A percentile compares a stretch with the other conserved stretches of the same genome.
Conservation (phyloP, 1,140 invertebrate species). For the Galleria mellonella region DNA sequence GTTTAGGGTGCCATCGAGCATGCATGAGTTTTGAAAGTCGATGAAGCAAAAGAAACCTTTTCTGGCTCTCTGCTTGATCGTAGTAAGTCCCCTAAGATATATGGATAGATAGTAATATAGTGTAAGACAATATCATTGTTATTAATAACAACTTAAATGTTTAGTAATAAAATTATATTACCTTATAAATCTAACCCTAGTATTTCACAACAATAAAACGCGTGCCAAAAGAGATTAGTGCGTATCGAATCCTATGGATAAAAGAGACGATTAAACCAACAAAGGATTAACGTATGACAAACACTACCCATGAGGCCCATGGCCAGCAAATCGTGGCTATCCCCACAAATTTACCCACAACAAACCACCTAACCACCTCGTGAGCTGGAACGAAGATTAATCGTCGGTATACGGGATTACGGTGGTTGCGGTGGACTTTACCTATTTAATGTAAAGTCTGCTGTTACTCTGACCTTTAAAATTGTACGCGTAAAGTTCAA, state of each 20-base stretch:
- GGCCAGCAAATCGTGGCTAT: slow-evolving; percentile 45
- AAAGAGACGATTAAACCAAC: slow-evolving; percentile 33
- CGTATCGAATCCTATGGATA: slow-evolving; percentile 14
- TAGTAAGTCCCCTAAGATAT: too few relatives aligned
- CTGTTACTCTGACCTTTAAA: slow-evolving; percentile 9
- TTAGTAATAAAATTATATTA: too few relatives aligned
- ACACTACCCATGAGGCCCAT: slow-evolving; percentile 37
- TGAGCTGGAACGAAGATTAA: slow-evolving; percentile 61
- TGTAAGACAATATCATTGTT: too few relatives aligned
- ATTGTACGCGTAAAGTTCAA: slow-evolving; percentile 8
- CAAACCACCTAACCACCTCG: slow-evolving; percentile 52
- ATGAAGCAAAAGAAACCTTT: too few relatives aligned
- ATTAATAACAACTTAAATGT: too few relatives aligned
- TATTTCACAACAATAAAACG: too few relatives aligned
- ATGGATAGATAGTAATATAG: too few relatives aligned
- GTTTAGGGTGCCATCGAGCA: too few relatives aligned
- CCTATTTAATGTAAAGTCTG: slow-evolving; percentile 16
- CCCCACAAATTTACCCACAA: slow-evolving; percentile 56
- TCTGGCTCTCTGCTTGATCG: too few relatives aligned
- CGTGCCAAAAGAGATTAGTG: too few relatives aligned
- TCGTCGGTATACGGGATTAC: slow-evolving; percentile 55
- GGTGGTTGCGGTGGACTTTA: slow-evolving; percentile 30
- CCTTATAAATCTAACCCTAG: too few relatives aligned
- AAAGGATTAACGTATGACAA: slow-evolving; percentile 39
- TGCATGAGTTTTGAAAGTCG: too few relatives aligned